Percentiles rank a stretch among this genome's conserved stretches.
These are phyloP conservation scores for Neelides sp. DNA, from an alignment of 1,140 invertebrate species.

Conservation along the genomic window DNA sequence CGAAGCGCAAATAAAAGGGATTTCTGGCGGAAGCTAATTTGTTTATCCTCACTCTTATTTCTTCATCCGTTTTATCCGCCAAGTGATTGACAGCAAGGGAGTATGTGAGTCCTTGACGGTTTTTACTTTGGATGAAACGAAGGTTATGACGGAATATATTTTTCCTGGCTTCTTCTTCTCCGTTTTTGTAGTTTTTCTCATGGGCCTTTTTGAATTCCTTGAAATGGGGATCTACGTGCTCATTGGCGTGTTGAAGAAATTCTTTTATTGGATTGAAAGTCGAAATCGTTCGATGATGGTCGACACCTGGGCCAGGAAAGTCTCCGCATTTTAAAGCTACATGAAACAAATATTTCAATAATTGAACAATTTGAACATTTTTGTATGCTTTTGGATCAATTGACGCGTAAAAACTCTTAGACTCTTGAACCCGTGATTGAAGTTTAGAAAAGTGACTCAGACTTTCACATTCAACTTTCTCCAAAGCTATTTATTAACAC, in stretches of 20 bases:
- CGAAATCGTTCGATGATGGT: conserved; percentile 45
- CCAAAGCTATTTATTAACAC: no score
- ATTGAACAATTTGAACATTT: neutral
- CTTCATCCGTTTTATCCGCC: conserved; percentile 63
- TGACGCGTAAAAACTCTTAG: neutral
- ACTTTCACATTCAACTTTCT: no score
- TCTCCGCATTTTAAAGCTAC: conserved; percentile 57
- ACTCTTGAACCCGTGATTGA: neutral
- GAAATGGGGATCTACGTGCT: conserved; percentile 66
- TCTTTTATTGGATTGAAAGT: conserved; percentile 89
- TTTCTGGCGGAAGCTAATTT: no score
- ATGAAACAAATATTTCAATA: conserved; percentile 15
- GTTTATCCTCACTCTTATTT: conserved; percentile 56
- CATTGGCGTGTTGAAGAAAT: conserved; percentile 59
- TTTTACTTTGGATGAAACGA: conserved; percentile 72
- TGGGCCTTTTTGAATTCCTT: conserved; percentile 61
- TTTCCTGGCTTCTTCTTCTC: conserved; percentile 53
- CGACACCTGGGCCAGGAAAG: conserved; percentile 75
- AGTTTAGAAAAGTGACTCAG: neutral
- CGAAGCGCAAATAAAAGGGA: no score
- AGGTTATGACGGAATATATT: conserved; percentile 75
- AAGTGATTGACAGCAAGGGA: conserved; percentile 73
- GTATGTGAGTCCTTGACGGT: conserved; percentile 61
- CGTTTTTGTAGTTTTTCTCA: conserved; percentile 50
- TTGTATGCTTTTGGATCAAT: neutral